Base-by-base conservation (phyloP, 2,113 vertebrate species). In the Petrocephalus zakoni region DNA sequence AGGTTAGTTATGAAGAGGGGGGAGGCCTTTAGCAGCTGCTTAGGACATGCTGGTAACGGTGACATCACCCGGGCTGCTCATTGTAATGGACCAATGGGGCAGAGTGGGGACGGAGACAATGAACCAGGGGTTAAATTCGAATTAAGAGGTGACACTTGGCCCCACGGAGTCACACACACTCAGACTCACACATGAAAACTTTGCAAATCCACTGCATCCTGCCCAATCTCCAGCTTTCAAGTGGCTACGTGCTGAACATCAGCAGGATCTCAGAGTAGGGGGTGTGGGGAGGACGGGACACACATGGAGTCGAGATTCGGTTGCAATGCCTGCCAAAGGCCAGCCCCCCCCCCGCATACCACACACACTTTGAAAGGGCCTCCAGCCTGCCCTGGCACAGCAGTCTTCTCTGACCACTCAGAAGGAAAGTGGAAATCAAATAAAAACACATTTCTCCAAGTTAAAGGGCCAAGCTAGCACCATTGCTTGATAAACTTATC, bases 171-270 rank as follows among this genome's bases (percentile, higher is more conserved):
- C 19, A n/a, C 75, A 13, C 42, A 82, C 75, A 75, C 10, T 25
- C 19, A 21, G 4, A 42, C 72, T 19, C 34, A 42, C 13, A 34
- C 25, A 29, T 4, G 15, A 7, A 25, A 88, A 88, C 87, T 42
- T 17, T n/a, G 21, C 68, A 11, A 34, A 47, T 25, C 29, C 61
- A 88, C 75, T 81, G 84, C 89, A 86, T 90, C 89, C 81, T 88
- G 52, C 46, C 56, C 47, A 81, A 72, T 72, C 52, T 49, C 53
- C 53, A 61, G 64, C 72, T 88, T 87, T 90, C 29, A 88, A 87
- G 87, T 82, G 68, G 49, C 49, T 86, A 68, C 47, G 51, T 9
- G 82, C 56, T 88, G 51, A 78, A 85, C 82, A 85, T 81, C 72
- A 87, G 89, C 29, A 22, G 87, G 89, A 88, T 78, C 22, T 10